Evolutionary conservation across 2,888 invertebrate genomes (phyloP), one percentile per base, ranked within the genome.

Genomic region (Aporophyla nigra): DNA sequence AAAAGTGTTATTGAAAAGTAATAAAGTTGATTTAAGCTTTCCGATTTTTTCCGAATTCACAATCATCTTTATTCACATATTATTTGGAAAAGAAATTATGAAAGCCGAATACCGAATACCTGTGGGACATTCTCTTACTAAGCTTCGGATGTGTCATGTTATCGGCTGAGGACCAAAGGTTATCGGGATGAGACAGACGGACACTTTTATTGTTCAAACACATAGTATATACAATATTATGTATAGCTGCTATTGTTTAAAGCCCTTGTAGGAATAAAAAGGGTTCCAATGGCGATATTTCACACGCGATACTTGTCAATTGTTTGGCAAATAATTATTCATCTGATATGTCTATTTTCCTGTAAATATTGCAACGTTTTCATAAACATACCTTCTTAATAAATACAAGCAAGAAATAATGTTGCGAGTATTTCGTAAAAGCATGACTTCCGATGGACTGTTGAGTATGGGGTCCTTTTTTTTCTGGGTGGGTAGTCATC

Each of bases 121-220:
- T 24, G 24, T 19, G 1, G 19, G 12, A 16, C 12, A 46, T 19
- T 65, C 46, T 65, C 7, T 27, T 49, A 49, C n/a, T 49, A 40
- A 43, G 12, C 4, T 5, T 49, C 12, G 27, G 27, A 21, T 43
- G 12, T 54, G n/a, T 16, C 14, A 16, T 19, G 19, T 61, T 71
- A 80, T 80, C 72, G 46, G n/a, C 5, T 12, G 46, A 24, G 19
- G 33, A 24, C 5, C 51, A 67, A n/a, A 81, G 76, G 82, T 82
- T 81, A 76, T 82, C 81, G 14, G 40, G 21, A 75, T 49, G 53
- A 73, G 51, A 82, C 67, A 54, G 40, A 63, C 80, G 51, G n/a
- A 74, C 71, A 43, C 4, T 24, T 58, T 62, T 65, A 61, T 72
- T 69, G 53, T 72, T 68, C n/a, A 19, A 49, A 43, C 63, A 2